These are phyloP conservation scores for Hystrix cristata DNA, from an alignment of 2,113 vertebrate genomes.

Conservation along the genomic window DNA sequence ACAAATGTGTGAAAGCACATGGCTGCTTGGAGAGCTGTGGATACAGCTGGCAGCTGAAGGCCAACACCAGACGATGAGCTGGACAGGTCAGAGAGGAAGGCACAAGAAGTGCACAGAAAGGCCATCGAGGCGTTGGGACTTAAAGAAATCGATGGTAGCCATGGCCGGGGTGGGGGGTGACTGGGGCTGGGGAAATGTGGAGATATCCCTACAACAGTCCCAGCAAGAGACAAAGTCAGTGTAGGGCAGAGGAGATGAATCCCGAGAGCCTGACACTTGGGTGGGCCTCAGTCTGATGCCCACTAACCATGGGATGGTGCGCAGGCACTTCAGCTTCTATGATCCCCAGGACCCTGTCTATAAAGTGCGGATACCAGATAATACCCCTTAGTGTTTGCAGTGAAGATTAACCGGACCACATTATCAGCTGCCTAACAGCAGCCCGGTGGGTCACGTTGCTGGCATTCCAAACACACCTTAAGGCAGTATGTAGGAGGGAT, in stretches of 20 bases:
- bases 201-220: neutral
- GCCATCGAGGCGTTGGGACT: neutral
- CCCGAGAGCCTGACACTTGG: neutral
- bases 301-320: neutral
- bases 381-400: neutral
- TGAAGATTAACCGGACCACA: neutral
- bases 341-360: neutral
- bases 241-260: too few relatives aligned
- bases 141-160: neutral
- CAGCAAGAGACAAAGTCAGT: neutral
- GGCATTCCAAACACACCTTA: neutral
- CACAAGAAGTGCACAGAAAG: neutral
- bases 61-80: rapidly evolving
- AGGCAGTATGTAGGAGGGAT: neutral
- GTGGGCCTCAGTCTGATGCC: neutral
- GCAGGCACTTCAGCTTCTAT: neutral
- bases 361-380: neutral
- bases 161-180: neutral
- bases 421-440: neutral
- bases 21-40: neutral
- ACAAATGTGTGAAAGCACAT: too few relatives aligned
- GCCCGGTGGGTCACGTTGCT: neutral
- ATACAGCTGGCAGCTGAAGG: too few relatives aligned
- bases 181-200: neutral
- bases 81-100: neutral